Base-by-base conservation (phyloP, 2,113 vertebrate species). In the Astatotilapia flaviijosephi region DNA sequence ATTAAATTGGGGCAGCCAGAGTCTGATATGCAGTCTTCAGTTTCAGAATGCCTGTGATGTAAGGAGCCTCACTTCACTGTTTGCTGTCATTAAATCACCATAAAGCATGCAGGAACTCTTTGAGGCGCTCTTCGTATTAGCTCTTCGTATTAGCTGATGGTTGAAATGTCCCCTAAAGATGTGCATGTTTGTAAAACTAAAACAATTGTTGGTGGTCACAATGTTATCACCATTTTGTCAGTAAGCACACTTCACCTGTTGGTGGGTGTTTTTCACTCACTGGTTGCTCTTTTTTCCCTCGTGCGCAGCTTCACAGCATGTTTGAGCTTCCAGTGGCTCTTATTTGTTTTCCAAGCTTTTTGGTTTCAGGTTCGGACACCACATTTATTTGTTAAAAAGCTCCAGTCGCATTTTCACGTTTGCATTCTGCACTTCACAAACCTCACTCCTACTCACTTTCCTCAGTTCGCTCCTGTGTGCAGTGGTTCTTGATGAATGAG, bases 331-430 rank as follows among this genome's bases (percentile, higher is more conserved):
- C 37, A 70, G 65, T 42, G n/a, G 7, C 21, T 73, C 1, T 15
- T 23, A 15, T 15, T 15, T 70, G 37, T 23, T 75, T 47, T 47
- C 6, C 9, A 28, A 28, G 47, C 47, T 12, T 51, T 53, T 51
- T n/a, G 47, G 10, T 33, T 51, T 33, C 28, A 33, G 11, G n/a
- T 9, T 6, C 2, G 7, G 15, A 0, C 12, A 17, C 7, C 28
- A 33, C 47, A 2, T 33, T n/a, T 35, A 31, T 49, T 49, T 54
- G 45, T 31, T 51, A 35, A 53, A 51, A 35, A 53, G 11, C 26
- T 35, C 26, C 73, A 2, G 45, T 56, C 4, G 9, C 4, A 80
- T 17, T 9, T 23, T 83, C 14, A 15, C 4, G 42, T 9, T n/a
- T 35, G 12, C 3, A 5, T 37, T 81, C 5, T 77, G 4, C 15